A percentile compares a stretch with the other conserved stretches of the same genome.
These are phyloP conservation scores for Microvelia longipes DNA, from an alignment of 1,140 invertebrate species.

Conservation along the genomic window DNA sequence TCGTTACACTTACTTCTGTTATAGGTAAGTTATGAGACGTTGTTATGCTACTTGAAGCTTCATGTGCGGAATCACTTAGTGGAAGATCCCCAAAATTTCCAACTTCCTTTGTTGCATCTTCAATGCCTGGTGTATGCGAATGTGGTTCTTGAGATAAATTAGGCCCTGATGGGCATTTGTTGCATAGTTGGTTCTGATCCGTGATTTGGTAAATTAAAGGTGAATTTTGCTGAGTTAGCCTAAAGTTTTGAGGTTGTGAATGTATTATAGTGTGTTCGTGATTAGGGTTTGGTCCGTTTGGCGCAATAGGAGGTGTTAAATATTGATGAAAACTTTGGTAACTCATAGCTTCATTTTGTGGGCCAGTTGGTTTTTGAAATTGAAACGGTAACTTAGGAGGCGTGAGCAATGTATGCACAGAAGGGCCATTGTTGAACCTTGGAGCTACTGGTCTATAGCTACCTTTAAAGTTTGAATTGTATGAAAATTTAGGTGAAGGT, in stretches of 20 bases:
- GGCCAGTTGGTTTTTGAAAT: background rate
- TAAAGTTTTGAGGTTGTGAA: background rate
- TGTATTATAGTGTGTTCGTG: background rate
- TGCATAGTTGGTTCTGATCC: conserved; percentile 5
- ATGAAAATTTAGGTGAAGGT: background rate
- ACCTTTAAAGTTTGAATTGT: background rate
- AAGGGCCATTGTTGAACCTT: background rate
- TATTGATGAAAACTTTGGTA: conserved; percentile 5
- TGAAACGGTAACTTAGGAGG: background rate
- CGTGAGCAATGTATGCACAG: background rate
- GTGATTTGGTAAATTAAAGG: conserved; percentile 1
- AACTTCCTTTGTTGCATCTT: conserved; percentile 7
- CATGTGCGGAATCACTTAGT: conserved; percentile 13
- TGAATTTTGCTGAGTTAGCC: background rate
- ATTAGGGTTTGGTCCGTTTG: background rate
- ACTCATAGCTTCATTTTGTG: conserved; percentile 3
- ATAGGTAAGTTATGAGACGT: conserved; percentile 1
- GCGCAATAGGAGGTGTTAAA: conserved; percentile 1
- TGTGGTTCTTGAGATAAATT: conserved; percentile 4
- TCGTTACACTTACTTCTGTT: conserved; percentile 14
- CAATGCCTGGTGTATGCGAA: background rate
- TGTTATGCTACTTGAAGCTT: conserved; percentile 11
- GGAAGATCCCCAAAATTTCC: conserved; percentile 14
- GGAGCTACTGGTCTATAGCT: background rate
- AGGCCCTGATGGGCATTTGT: conserved; percentile 12